Base-by-base conservation (phyloP, 2,888 invertebrate genomes). In the Chalcosyrphus nemorum region DNA sequence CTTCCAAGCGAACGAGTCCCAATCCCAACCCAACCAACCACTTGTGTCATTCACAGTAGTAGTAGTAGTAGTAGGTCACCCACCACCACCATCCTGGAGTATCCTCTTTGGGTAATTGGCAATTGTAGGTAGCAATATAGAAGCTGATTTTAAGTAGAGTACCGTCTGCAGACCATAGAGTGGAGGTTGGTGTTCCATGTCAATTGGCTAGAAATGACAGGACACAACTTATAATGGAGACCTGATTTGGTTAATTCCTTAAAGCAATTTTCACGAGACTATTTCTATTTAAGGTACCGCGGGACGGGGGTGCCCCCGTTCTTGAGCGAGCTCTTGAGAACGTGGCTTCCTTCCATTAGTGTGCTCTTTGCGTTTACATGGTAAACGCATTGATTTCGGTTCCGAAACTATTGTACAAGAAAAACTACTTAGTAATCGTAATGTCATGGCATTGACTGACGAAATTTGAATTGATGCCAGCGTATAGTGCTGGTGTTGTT, bases 391-490 rank as follows among this genome's bases (percentile, higher is more conserved):
- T 72, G 72, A 50, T 82, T 76, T 61, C 11, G 27, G 17, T 47
- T 56, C 32, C 13, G 9, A 56, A 74, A 52, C 72, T 77, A 63
- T 77, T 56, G 41, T 68, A 82, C 82, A 82, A 82, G 82, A 77
- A 72, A 82, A 82, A 68, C 63, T 82, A 82, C 82, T 82, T 78
- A 82, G 78, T 68, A 66, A 65, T 82, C 61, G 54, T 56, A 63
- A 13, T 35, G 47, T 32, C 35, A 19, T 65, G 65, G 57, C 38
- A 77, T 61, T 82, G 77, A 72, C 72, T 77, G 35, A 61, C 59
- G 50, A 65, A 70, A 63, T 74, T 81, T 13, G 50, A 70, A 70
- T 65, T 56, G 56, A 57, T 75, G 56, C 61, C 35, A 41, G 27
- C 13, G 54, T 50, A 24, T 45, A n/a, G 24, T 47, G 47, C 41